Evolutionary conservation across 1,140 invertebrate genomes (phyloP).

Genomic region (Teleogryllus occipitalis): DNA sequence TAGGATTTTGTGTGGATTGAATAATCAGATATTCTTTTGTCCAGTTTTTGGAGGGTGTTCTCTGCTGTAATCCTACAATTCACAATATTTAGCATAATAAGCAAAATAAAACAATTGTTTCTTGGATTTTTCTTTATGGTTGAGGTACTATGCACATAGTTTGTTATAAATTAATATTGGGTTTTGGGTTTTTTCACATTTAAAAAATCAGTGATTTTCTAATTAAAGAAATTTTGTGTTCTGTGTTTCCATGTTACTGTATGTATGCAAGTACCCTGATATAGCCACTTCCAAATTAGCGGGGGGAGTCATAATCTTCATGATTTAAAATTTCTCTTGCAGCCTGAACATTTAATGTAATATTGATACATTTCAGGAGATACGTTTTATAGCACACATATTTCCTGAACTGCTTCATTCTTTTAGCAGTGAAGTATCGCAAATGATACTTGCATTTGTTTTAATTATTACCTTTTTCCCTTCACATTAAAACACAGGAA

Average conservation of each 20-base stretch:
- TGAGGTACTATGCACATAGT: too few species aligned
- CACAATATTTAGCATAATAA: not conserved
- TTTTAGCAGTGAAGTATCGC: slow-evolving; percentile 15
- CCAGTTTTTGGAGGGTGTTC: not conserved
- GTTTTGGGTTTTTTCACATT: too few species aligned
- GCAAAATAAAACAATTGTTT: not conserved
- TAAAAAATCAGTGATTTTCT: not conserved
- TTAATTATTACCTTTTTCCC: slow-evolving; percentile 16
- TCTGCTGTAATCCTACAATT: not conserved
- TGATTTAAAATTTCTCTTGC: slow-evolving; percentile 10
- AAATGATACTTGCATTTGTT: slow-evolving; percentile 14
- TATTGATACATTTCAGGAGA: slow-evolving; percentile 15
- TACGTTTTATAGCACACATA: not conserved
- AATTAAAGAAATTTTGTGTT: not conserved
- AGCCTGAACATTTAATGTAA: slow-evolving; percentile 8
- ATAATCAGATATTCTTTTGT: not conserved
- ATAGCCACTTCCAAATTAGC: not conserved
- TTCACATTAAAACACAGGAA: slow-evolving; percentile 13
- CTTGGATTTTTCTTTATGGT: too few species aligned
- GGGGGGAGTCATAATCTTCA: not conserved
- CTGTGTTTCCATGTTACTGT: not conserved
- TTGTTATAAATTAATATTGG: too few species aligned
- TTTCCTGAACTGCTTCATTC: slow-evolving; percentile 11
- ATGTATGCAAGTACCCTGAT: not conserved
- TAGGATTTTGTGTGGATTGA: slow-evolving; percentile 3